phyloP scores from a whole-genome alignment of 2,797 vertebrate species.

The Melanotaenia maccullochi region DNA sequence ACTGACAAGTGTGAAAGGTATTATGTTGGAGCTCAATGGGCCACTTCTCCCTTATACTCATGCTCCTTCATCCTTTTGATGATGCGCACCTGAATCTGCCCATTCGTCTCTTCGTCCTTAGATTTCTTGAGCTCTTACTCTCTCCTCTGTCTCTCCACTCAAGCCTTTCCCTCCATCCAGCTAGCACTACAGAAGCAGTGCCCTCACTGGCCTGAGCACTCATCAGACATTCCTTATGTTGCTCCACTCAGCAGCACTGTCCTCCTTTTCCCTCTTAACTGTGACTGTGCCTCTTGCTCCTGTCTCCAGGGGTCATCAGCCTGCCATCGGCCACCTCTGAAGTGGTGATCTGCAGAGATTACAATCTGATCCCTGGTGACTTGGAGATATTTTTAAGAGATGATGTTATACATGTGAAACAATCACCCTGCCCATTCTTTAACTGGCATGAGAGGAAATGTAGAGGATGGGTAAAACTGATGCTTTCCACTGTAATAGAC shows the following conservation, averaged over 20 bases:
- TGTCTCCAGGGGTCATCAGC: conserved; percentile 78
- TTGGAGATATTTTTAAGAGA: conserved; percentile 80
- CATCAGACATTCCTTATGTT: conserved; percentile 74
- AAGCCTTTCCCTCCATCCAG: conserved; percentile 20
- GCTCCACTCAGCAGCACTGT: conserved; percentile 54
- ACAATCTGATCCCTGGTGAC: conserved; percentile 71
- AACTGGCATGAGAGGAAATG: conserved; percentile 46
- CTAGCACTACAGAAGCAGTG: conserved; percentile 51
- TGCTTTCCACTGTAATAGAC: conserved; percentile 1
- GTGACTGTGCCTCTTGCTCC: conserved; percentile 68
- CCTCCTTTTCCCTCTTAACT: conserved; percentile 60
- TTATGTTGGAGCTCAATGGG: conserved; percentile 35
- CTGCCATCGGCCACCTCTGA: conserved; percentile 70
- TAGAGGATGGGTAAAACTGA: conserved; percentile 27
- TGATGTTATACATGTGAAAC: conserved; percentile 81
- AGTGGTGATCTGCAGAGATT: conserved; percentile 73
- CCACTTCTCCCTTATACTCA: conserved; percentile 28
- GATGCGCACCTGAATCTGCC: conserved; percentile 8
- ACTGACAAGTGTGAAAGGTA: conserved; percentile 49
- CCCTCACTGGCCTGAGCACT: conserved; percentile 50
- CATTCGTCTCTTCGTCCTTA: conserved; percentile 19
- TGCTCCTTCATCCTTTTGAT: conserved; percentile 9
- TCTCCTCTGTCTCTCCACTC: conserved; percentile 6
- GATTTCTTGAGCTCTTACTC: conserved; percentile 12
- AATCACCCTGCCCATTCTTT: conserved; percentile 48